Base-by-base conservation (phyloP, 2,888 invertebrate genomes). In the Ethmia dodecea region DNA sequence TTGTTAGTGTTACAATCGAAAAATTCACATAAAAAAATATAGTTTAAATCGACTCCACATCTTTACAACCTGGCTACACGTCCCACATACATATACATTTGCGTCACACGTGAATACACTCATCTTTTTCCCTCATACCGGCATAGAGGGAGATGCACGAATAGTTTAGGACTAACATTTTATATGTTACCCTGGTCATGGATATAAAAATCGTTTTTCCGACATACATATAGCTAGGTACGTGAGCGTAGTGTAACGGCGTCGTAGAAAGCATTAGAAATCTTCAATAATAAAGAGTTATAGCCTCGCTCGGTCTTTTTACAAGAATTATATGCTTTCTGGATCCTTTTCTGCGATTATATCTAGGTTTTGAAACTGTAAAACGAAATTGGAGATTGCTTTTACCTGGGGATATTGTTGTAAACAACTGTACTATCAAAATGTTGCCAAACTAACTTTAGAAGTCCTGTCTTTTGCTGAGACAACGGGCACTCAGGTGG, bases 131-230 rank as follows among this genome's bases (percentile, higher is more conserved):
- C 30, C 61, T 45, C 77, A 32, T 55, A 59, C 38, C 31, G 28
- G 31, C 49, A 43, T 35, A 54, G 75, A 83, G 50, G 40, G 65
- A 62, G 81, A 76, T 37, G 37, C 37, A 44, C 35, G 18, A 51
- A 51, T 49, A 74, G 77, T 79, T 80, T 78, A 81, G 80, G 84
- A 74, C 80, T 70, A 86, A 86, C 84, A 76, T 79, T 86, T 86
- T 87, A 86, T 86, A 81, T 70, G 86, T 86, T 87, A 75, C 79
- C 83, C 64, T 83, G 86, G 86, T 86, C 87, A 87, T 79, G 83
- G 86, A 86, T 84, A 83, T 86, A 86, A 83, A 81, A 84, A 81
- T 81, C 81, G 77, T 79, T 84, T 77, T 71, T 67, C 70, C 66
- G 59, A 77, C 70, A 66, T 66, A 73, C 53, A 61, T 61, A 65